Evolutionary conservation across 2,888 invertebrate species (phyloP).

Genomic region (Catocala nupta): DNA sequence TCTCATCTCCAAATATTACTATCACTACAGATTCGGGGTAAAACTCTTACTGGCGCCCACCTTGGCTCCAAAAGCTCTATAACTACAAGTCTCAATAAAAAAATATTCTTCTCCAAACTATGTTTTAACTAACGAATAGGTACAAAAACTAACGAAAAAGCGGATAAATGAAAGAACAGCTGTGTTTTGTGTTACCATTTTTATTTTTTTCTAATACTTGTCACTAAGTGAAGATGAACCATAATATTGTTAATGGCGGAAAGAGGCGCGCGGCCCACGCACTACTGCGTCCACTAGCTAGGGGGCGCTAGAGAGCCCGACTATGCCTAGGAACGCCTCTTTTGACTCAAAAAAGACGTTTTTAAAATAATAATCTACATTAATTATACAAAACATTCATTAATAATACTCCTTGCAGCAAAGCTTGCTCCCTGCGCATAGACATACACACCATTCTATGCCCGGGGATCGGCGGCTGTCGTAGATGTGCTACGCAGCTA

Average conservation of each 20-base stretch:
- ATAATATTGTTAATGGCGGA: conserved; percentile 78
- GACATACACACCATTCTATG: conserved; percentile 62
- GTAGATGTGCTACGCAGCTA: conserved; percentile 55
- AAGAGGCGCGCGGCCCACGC: conserved; percentile 80
- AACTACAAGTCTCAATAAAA: conserved; percentile 68
- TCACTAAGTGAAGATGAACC: conserved; percentile 85
- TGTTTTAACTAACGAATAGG: conserved; percentile 58
- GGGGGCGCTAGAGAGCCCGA: conserved; percentile 67
- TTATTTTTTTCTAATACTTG: conserved; percentile 78
- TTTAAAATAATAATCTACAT: conserved; percentile 66
- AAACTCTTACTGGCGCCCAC: conserved; percentile 70
- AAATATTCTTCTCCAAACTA: conserved; percentile 58
- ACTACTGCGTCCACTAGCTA: conserved; percentile 74
- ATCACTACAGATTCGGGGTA: conserved; percentile 56
- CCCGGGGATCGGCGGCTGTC: conserved; percentile 55
- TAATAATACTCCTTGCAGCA: conserved; percentile 66
- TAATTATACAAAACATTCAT: conserved; percentile 75
- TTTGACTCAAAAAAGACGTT: conserved; percentile 63
- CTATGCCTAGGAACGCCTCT: conserved; percentile 60
- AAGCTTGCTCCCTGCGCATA: conserved; percentile 71
- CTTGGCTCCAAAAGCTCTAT: conserved; percentile 71
- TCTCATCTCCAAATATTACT: conserved; percentile 53
- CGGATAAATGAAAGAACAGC: conserved; percentile 85
- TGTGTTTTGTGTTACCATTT: conserved; percentile 80
- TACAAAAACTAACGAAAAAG: conserved; percentile 78